phyloP scores from a whole-genome alignment of 2,888 invertebrate species.

The Synanthedon vespiformis region DNA sequence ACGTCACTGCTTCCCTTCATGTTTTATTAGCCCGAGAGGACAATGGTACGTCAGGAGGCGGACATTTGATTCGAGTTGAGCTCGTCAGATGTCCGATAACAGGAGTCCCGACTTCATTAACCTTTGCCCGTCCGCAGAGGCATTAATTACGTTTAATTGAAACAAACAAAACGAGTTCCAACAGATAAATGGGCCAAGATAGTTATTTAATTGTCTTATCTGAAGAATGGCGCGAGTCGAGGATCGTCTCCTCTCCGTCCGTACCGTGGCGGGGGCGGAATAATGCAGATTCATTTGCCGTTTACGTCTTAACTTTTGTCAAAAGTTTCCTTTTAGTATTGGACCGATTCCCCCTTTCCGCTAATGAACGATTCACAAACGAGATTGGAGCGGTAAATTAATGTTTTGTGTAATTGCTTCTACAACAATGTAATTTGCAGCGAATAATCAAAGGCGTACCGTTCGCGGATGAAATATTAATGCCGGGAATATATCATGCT shows the following conservation, averaged over 20 bases:
- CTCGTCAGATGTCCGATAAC: conserved; percentile 46
- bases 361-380: conserved; percentile 55
- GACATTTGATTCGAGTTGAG: conserved; percentile 5
- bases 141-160: conserved; percentile 63
- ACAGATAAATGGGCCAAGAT: conserved; percentile 58
- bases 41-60: conserved; percentile 1
- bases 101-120: conserved; percentile 43
- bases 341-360: conserved; percentile 33
- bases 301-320: conserved; percentile 57
- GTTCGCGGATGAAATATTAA: conserved; percentile 10
- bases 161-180: conserved; percentile 60
- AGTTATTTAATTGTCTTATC: conserved; percentile 64
- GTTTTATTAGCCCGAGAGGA: not conserved
- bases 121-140: conserved; percentile 43
- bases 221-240: conserved; percentile 24
- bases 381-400: conserved; percentile 47
- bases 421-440: conserved; percentile 30
- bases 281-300: conserved; percentile 56
- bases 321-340: conserved; percentile 43
- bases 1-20: too few species aligned
- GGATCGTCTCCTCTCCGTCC: conserved; percentile 8
- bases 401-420: conserved; percentile 56
- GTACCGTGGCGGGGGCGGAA: conserved; percentile 21
- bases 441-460: conserved; percentile 11
- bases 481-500: conserved; percentile 8